Base-by-base conservation (phyloP, 2,888 invertebrate species). In the Clusia tigrina region DNA sequence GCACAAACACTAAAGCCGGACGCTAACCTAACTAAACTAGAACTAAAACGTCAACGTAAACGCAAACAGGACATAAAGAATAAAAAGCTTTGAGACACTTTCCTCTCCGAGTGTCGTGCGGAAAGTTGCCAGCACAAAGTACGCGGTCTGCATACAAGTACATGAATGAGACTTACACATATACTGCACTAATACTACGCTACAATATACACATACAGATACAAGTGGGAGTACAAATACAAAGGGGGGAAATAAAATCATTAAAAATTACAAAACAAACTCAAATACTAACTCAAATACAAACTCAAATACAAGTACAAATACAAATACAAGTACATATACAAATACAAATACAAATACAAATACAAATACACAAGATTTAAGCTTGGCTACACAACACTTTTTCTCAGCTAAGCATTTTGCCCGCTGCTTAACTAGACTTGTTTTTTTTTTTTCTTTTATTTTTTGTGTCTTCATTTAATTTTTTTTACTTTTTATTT, bases 391-490 rank as follows among this genome's bases (percentile, higher is more conserved):
- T 51, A 5, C 22, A 20, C 24, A 51, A 23, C 15, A 51, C 10
- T 51, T 42, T 42, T 42, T 42, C n/a, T n/a, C n/a, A n/a, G n/a
- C n/a, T n/a, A n/a, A n/a, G n/a, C n/a, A n/a, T n/a, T n/a, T n/a
- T n/a, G n/a, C n/a, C n/a, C n/a, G n/a, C n/a, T n/a, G n/a, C n/a
- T n/a, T n/a, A n/a, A n/a, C n/a, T n/a, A 42, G 42, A 5, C n/a
- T 42, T 42, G n/a, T 42, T 3, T 10, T 42, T 42, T 42, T 42
- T 42, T 42, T 60, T 32, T 54, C 26, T 26, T 48, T 58, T 20
- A 9, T 46, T 20, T 18, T 46, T 48, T 26, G 15, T 18, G 32
- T 20, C 18, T 58, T 2, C 10, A n/a, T 54, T 2, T 26, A 25
- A 12, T n/a, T 18, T 55, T 15, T 32, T 32, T 12, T 18, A 22